phyloP scores from a whole-genome alignment of 2,113 vertebrate species.

The Prinia subflava region DNA sequence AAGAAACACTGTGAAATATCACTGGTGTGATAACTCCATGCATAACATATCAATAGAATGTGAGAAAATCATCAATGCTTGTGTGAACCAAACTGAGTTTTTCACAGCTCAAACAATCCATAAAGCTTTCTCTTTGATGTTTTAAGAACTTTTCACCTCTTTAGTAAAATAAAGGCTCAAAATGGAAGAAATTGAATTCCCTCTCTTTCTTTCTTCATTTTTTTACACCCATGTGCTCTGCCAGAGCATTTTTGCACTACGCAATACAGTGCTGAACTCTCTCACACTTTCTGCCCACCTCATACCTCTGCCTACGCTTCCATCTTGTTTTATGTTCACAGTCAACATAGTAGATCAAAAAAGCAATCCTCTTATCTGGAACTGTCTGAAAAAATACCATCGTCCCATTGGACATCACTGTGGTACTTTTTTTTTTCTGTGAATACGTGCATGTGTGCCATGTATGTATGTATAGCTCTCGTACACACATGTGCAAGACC shows the following conservation, averaged over 20 bases:
- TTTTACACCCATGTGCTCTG: conserved; percentile 42
- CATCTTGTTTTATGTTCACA: conserved; percentile 29
- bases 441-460: no score
- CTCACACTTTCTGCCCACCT: conserved; percentile 15
- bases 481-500: fast-evolving
- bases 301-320: background rate
- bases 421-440: background rate
- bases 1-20: conserved; percentile 16
- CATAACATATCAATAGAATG: conserved; percentile 22
- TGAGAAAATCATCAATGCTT: conserved; percentile 46
- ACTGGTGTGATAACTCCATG: conserved; percentile 13
- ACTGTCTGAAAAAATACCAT: background rate
- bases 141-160: conserved; percentile 42
- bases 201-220: background rate
- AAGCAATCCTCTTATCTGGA: background rate
- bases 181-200: conserved; percentile 17
- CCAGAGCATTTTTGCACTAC: conserved; percentile 41
- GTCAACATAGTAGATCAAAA: background rate
- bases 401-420: background rate
- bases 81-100: conserved; percentile 42
- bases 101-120: conserved; percentile 55
- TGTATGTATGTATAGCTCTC: background rate
- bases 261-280: background rate
- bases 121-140: conserved; percentile 8
- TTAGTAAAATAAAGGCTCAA: conserved; percentile 30